Percentiles rank a stretch among this genome's conserved stretches.
Conservation (phyloP, 2,113 vertebrate species). For the Xiphophorus maculatus region DNA sequence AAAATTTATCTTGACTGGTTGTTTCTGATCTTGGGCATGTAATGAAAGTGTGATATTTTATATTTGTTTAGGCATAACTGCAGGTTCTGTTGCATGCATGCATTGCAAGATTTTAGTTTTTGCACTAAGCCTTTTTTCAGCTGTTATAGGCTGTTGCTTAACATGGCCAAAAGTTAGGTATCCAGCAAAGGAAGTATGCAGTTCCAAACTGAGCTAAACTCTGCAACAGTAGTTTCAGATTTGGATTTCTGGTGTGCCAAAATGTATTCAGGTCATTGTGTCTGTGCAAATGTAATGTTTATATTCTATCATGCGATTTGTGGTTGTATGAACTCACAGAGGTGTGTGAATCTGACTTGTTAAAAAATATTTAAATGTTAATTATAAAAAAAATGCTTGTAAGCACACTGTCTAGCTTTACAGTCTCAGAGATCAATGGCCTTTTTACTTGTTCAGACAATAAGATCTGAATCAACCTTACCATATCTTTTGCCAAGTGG, state of each 20-base stretch:
- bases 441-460: slow-evolving; percentile 59
- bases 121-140: slow-evolving; percentile 75
- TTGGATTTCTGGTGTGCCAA: slow-evolving; percentile 72
- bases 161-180: slow-evolving; percentile 66
- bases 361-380: slow-evolving; percentile 62
- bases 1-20: slow-evolving; percentile 43
- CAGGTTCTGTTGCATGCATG: slow-evolving; percentile 73
- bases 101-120: slow-evolving; percentile 71
- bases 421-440: slow-evolving; percentile 57
- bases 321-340: slow-evolving; percentile 64
- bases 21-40: slow-evolving; percentile 55
- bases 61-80: slow-evolving; percentile 52
- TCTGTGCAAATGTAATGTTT: slow-evolving; percentile 64
- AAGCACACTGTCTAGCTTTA: slow-evolving; percentile 44
- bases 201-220: slow-evolving; percentile 36
- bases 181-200: slow-evolving; percentile 27
- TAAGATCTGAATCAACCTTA: slow-evolving; percentile 56
- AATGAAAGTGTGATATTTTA: slow-evolving; percentile 55
- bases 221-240: slow-evolving; percentile 19
- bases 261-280: slow-evolving; percentile 77
- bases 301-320: slow-evolving; percentile 60
- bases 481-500: slow-evolving; percentile 37
- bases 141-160: slow-evolving; percentile 76
- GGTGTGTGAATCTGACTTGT: slow-evolving; percentile 56
- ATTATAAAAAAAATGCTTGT: slow-evolving; percentile 25